Evolutionary conservation across 2,113 vertebrate species (phyloP), one percentile per base, ranked within the genome.

Genomic region (Mellivora capensis): DNA sequence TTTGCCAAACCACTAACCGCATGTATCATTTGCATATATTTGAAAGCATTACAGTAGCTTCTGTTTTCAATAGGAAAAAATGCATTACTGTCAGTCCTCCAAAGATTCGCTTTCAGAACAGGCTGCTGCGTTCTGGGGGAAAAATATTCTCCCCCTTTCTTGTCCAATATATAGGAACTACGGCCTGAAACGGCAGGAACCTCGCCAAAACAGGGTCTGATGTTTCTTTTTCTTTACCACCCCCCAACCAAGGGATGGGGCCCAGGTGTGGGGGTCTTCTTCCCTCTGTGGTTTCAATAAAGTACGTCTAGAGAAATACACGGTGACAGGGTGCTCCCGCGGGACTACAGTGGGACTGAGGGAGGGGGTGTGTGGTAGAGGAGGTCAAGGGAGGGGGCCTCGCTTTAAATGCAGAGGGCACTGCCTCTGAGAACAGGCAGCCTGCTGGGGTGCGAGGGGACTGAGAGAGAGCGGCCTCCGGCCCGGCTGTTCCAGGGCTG

Each of bases 21-120:
- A 99, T 98, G 99, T 99, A 99, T 99, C 99, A 99, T 99, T 99
- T 99, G 99, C 99, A 99, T 99, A 99, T 99, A 99, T 99, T 99
- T 99, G 99, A 99, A 99, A 99, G 98, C 98, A 99, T 99, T 99
- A 99, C 98, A 98, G 99, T 98, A 98, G 99, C 99, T 98, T 99
- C 99, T 98, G 99, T 98, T 99, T 99, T 98, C 99, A 99, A 97
- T 96, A 97, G 97, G 98, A 95, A 98, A 98, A 98, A 99, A 99
- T 98, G 98, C 98, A 98, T 98, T 98, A 98, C 99, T 99, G 99
- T 98, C 99, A 98, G 98, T 99, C 99, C 96, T 98, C 98, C 97
- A 98, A 98, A 84, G 98, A 99, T 98, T 98, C 98, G 98, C 97
- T 98, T 98, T 99, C 98, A 97, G 90, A 98, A 96, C 97, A 97